These are phyloP conservation scores for Casuarius casuarius DNA, from an alignment of 2,113 vertebrate genomes.

Conservation along the genomic window DNA sequence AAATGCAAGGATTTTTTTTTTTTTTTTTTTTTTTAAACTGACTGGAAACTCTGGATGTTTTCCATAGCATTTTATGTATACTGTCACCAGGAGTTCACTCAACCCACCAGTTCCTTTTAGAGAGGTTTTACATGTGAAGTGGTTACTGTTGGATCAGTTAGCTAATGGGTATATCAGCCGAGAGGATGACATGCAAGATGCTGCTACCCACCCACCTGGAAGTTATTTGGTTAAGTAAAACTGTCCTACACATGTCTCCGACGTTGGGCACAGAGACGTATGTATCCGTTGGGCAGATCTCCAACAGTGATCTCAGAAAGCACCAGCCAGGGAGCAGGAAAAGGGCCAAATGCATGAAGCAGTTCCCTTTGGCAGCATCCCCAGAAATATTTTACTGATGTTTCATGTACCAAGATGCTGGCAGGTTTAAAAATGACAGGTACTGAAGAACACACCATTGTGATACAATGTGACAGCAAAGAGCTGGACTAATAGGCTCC, in stretches of 20 bases:
- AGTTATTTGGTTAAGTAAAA: background rate
- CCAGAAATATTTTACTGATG: conserved; percentile 19
- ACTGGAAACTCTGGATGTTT: background rate
- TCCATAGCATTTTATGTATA: background rate
- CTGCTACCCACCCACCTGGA: background rate
- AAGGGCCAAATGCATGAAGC: background rate
- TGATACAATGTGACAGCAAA: background rate
- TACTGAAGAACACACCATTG: background rate
- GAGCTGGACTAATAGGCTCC: background rate
- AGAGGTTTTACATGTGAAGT: background rate
- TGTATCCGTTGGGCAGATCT: background rate
- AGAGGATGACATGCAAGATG: background rate
- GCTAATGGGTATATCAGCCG: background rate
- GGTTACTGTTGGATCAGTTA: background rate
- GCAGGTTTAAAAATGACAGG: conserved; percentile 10
- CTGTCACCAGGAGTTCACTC: background rate
- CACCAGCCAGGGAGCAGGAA: background rate
- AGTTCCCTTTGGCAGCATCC: conserved; percentile 29
- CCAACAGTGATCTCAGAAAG: background rate
- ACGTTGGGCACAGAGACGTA: accelerated
- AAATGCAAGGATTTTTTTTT: background rate
- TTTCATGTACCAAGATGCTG: background rate
- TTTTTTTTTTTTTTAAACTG: too few relatives aligned
- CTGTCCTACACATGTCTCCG: background rate
- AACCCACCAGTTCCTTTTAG: background rate